Conservation (phyloP, 2,113 vertebrate genomes). For the Tragulus kanchil region DNA sequence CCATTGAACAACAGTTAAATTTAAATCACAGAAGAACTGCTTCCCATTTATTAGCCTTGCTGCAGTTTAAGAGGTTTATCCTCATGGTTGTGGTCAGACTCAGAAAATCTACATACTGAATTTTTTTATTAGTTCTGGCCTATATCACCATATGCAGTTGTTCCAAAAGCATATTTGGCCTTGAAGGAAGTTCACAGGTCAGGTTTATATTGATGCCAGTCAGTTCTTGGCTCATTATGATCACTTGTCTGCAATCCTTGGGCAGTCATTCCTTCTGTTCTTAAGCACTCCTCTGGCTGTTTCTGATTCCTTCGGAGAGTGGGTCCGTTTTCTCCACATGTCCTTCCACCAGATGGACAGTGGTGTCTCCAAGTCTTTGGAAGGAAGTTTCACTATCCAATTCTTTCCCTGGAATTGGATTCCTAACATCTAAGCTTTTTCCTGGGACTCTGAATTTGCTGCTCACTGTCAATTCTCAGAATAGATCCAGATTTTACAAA, state of each 20-base stretch:
- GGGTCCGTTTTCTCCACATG: background rate
- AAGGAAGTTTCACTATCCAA: background rate
- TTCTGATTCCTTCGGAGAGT: background rate
- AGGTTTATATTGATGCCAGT: background rate
- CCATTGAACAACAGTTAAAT: slow-evolving; percentile 44
- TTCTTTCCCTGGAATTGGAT: background rate
- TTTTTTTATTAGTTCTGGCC: slow-evolving; percentile 2
- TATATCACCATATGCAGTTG: background rate
- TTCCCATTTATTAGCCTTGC: background rate
- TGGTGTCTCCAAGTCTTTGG: slow-evolving; percentile 21
- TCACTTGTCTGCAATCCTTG: background rate
- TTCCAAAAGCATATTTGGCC: slow-evolving; percentile 36
- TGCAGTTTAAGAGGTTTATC: background rate
- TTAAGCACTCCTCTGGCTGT: background rate
- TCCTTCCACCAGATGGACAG: background rate
- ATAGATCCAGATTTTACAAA: background rate
- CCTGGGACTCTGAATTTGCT: background rate
- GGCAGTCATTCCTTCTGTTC: background rate
- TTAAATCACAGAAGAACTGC: background rate
- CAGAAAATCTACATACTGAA: background rate
- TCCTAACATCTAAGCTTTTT: background rate
- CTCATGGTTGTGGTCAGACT: background rate
- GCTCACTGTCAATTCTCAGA: background rate
- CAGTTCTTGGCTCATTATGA: background rate
- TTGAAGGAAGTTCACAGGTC: slow-evolving; percentile 13